Evolutionary conservation across 2,797 vertebrate genomes (phyloP).

Genomic region (Mionectes olivaceus): DNA sequence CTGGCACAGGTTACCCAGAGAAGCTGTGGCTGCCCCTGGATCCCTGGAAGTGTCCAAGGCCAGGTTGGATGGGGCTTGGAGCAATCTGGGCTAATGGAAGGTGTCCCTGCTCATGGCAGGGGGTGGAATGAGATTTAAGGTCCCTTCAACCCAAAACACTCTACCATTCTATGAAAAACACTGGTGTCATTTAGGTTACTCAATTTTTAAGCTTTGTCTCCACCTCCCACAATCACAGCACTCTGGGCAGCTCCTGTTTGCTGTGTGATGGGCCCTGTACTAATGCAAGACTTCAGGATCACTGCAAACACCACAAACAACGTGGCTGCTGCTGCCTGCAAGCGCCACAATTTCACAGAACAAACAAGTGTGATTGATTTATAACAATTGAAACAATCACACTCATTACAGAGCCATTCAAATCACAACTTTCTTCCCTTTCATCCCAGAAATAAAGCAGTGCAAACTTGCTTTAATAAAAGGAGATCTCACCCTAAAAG

Average conservation of each 20-base stretch:
- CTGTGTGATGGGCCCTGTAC: background rate
- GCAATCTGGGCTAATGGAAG: background rate
- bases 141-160: background rate
- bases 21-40: background rate
- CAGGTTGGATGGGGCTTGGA: accelerated
- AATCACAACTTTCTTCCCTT: background rate
- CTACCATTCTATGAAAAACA: background rate
- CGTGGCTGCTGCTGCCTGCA: background rate
- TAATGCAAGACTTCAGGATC: background rate
- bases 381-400: background rate
- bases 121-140: background rate
- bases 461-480: background rate
- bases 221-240: accelerated
- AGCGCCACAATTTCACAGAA: background rate
- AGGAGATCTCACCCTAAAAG: background rate
- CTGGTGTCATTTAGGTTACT: background rate
- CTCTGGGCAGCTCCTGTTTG: background rate
- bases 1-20: background rate
- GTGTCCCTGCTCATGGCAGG: background rate
- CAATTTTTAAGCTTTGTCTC: background rate
- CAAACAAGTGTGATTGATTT: background rate
- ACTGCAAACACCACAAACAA: background rate
- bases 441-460: background rate
- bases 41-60: background rate
- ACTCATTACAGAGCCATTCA: background rate